Base-by-base conservation (phyloP, 2,797 vertebrate species). In the Chrysolophus pictus region DNA sequence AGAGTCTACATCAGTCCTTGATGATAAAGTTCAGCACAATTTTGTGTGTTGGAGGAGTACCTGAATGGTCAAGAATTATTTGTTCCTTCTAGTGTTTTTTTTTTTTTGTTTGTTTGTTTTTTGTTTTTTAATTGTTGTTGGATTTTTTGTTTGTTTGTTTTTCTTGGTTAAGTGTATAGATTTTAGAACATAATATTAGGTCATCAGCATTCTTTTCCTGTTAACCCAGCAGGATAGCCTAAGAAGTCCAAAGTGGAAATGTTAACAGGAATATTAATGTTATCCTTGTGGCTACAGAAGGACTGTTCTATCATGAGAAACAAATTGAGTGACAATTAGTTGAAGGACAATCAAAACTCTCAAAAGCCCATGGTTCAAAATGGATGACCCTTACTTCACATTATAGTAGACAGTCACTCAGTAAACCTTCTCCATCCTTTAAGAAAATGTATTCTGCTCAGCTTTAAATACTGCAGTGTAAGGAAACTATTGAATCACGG, bases 281-380 rank as follows among this genome's bases (percentile, higher is more conserved):
- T 77, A 11, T 72, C 14, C 17, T 72, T 68, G n/a, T 29, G 11
- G 3, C 28, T 55, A 21, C 11, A 4, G 47, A 14, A 49, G 1
- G 14, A 35, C 14, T 58, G 33, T 24, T 53, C 51, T 53, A 4
- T 11, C 3, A 0, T 42, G 9, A 53, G 13, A 42, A 41, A 58
- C 17, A 23, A 65, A 84, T 29, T 3, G 17, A 49, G 9, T 10
- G 26, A 58, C 21, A 7, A 9, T 11, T 21, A 51, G 8, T 7
- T 53, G 47, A 64, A 69, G 42, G 70, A 1, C 9, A 60, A 17
- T 2, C 7, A 14, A 63, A 51, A 41, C 4, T 19, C 18, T 6
- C 26, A 16, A 70, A 65, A 44, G 0, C 2, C 21, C 1, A 1
- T 35, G 14, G 2, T 29, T 64, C 41, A 26, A 39, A 64, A 5